Percentiles rank a stretch among this genome's conserved stretches.
phyloP scores from a whole-genome alignment of 53 echinoderm and acorn worm genomes.

The Paracentrotus lividus region DNA sequence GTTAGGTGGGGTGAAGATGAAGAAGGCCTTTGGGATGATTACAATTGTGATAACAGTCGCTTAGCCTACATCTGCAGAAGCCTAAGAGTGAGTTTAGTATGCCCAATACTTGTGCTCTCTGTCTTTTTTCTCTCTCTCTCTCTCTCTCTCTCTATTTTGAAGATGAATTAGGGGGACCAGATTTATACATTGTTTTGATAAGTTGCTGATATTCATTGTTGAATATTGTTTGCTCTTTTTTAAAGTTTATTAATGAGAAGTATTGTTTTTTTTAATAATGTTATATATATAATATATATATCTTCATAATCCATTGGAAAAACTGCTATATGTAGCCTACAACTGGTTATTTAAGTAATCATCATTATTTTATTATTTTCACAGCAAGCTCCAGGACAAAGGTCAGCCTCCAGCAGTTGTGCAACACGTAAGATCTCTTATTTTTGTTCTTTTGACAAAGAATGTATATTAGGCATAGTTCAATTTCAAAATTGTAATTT shows the following conservation, averaged over 20 bases:
- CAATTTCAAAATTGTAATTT: too few relatives aligned
- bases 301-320: too few relatives aligned
- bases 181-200: too few relatives aligned
- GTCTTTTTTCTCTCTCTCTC: too few relatives aligned
- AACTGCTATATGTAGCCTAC: too few relatives aligned
- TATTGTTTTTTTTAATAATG: neutral
- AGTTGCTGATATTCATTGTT: neutral
- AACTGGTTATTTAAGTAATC: too few relatives aligned
- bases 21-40: constrained; percentile 82
- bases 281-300: neutral
- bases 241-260: too few relatives aligned
- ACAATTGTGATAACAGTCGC: constrained; percentile 55
- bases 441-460: too few relatives aligned
- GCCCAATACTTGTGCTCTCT: too few relatives aligned
- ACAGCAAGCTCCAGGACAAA: constrained; percentile 34
- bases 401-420: constrained; percentile 35
- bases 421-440: constrained; percentile 51
- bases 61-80: constrained; percentile 75
- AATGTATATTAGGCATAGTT: too few relatives aligned
- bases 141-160: neutral
- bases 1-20: constrained; percentile 38
- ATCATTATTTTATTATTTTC: neutral
- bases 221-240: too few relatives aligned
- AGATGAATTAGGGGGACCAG: neutral
- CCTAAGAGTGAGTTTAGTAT: constrained; percentile 75